Base-by-base conservation (phyloP, 2,113 vertebrate genomes). In the Arenaria interpres region DNA sequence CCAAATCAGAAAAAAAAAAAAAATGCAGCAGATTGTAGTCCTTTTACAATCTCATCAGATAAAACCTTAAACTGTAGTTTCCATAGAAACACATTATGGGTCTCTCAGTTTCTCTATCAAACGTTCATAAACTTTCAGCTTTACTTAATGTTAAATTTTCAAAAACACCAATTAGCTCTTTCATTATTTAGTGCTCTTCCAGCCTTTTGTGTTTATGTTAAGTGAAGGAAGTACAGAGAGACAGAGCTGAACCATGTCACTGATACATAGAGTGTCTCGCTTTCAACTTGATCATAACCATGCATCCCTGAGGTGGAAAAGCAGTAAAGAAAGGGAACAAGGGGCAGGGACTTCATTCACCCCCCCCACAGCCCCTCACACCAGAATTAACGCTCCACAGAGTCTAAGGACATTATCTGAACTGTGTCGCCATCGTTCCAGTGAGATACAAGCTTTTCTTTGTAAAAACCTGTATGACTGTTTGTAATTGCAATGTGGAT, bases 1-100 rank as follows among this genome's bases (percentile, higher is more conserved):
- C 69, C 84, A 87, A 94, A 93, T 71, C 67, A 94, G 78, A 46
- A 68, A 57, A 87, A 35, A 71, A 45, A 57, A 46, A 46, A 48
- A 48, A 46, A 20, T n/a, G n/a, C n/a, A n/a, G 77, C 76, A 94
- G 76, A 95, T 60, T 87, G 79, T 84, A 89, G 57, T 91, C 92
- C 82, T 94, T 88, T 93, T 81, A 90, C 83, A 90, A 95, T 88
- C 85, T 91, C 88, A 94, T 94, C 92, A 94, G 92, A 96, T 84
- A 95, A 89, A 96, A 85, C 89, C 92, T 94, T 86, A 54, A 92
- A 95, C 86, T 89, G 79, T 64, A 64, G 96, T 97, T 97, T 90
- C 97, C 95, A 97, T 95, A 93, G 97, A 92, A 94, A 97, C 97
- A 85, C 88, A 94, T 90, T 69, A 57, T 25, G 80, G 69, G 33